Evolutionary conservation across 2,113 vertebrate genomes (phyloP).

Genomic region (Bos indicus): DNA sequence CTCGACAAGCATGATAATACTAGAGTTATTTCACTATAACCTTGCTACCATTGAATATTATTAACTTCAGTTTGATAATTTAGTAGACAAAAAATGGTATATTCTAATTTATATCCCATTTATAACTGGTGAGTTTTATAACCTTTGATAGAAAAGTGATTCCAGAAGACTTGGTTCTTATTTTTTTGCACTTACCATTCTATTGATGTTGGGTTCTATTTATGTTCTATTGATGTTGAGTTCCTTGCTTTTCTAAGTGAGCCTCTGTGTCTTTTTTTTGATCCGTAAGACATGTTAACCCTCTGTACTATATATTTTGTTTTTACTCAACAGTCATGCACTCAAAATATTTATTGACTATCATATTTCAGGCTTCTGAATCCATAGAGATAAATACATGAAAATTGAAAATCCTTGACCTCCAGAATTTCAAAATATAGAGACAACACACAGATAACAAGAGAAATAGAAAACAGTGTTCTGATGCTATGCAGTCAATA

Average conservation of each 20-base stretch:
- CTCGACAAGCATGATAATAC: not conserved
- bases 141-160: not conserved
- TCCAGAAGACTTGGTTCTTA: not conserved
- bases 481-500: not conserved
- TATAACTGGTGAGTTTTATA: not conserved
- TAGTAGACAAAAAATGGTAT: not conserved
- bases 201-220: not conserved
- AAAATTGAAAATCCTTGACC: not conserved
- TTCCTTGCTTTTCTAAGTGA: not conserved
- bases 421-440: not conserved
- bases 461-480: not conserved
- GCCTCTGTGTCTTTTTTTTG: not conserved
- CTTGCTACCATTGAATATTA: not conserved
- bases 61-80: conserved; percentile 23
- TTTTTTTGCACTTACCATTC: not conserved
- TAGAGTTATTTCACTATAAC: not conserved
- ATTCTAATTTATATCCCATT: not conserved
- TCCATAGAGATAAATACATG: not conserved
- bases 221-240: not conserved
- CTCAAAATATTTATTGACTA: not conserved
- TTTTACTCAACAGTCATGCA: not conserved
- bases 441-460: not conserved
- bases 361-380: not conserved
- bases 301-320: not conserved
- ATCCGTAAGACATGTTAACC: not conserved